Evolutionary conservation across 2,888 invertebrate genomes (phyloP).

Genomic region (Epistrophe grossulariae): DNA sequence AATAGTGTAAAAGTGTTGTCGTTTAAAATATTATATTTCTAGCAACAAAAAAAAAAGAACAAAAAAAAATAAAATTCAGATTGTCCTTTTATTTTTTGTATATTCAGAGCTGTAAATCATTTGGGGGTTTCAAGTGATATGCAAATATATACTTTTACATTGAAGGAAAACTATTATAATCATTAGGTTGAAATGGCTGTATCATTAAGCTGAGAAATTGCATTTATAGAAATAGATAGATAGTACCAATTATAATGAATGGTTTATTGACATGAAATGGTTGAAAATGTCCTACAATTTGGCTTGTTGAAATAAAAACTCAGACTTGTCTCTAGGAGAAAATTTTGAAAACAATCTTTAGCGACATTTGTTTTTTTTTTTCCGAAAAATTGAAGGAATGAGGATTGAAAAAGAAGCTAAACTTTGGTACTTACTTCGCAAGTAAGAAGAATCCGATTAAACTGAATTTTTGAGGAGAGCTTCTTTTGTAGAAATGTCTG

Average conservation of each 20-base stretch:
- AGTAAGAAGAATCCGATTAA: too few relatives aligned
- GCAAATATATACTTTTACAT: constrained; percentile 1
- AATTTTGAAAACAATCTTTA: too few relatives aligned
- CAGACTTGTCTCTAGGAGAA: too few relatives aligned
- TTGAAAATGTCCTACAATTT: not conserved
- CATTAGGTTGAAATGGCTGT: constrained; percentile 16
- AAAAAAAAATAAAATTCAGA: constrained; percentile 8
- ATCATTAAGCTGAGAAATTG: constrained; percentile 28
- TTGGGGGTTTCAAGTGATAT: constrained; percentile 24
- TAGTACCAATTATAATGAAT: constrained; percentile 12
- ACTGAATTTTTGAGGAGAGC: too few relatives aligned
- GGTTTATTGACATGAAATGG: constrained; percentile 8
- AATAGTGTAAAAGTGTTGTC: constrained; percentile 41
- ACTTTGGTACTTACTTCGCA: too few relatives aligned
- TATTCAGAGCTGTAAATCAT: constrained; percentile 20
- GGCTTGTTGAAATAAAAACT: not conserved
- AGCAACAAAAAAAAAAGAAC: constrained; percentile 7
- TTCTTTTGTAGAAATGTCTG: too few relatives aligned
- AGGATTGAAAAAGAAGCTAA: too few relatives aligned
- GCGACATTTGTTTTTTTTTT: too few relatives aligned
- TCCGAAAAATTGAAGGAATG: too few relatives aligned
- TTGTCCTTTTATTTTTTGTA: not conserved
- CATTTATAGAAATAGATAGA: constrained; percentile 1
- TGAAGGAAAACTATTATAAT: constrained; percentile 12
- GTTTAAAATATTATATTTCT: constrained; percentile 46